Conservation (phyloP, 2,888 invertebrate genomes). For the Augiades crinisus region DNA sequence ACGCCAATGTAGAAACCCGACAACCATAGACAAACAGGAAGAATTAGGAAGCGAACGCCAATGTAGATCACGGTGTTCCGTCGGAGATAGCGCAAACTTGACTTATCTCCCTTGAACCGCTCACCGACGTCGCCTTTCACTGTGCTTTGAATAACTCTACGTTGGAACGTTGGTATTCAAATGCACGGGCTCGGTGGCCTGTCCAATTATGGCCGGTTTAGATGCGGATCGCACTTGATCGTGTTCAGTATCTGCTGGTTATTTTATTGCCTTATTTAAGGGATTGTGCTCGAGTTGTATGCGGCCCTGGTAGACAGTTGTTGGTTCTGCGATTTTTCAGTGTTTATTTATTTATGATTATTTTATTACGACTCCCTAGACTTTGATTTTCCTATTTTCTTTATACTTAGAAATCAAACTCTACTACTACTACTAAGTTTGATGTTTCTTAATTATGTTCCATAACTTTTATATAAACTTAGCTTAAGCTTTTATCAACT, state of each 20-base stretch:
- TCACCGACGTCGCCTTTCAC: constrained; percentile 48
- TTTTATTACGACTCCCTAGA: too few relatives aligned
- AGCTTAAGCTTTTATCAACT: too few relatives aligned
- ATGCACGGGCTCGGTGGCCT: constrained; percentile 27
- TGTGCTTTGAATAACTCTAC: constrained; percentile 33
- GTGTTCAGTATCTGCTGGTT: constrained; percentile 12
- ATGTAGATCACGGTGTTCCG: constrained; percentile 20
- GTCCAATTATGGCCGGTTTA: constrained; percentile 24
- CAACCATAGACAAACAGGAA: neutral
- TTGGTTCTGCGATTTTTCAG: too few relatives aligned
- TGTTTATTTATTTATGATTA: too few relatives aligned
- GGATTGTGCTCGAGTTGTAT: neutral
- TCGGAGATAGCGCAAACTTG: constrained; percentile 43
- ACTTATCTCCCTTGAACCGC: constrained; percentile 54
- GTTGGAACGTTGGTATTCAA: constrained; percentile 36
- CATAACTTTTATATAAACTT: too few relatives aligned
- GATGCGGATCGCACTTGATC: constrained; percentile 23
- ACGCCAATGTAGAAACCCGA: neutral
- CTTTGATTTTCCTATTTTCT: too few relatives aligned
- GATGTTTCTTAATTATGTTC: too few relatives aligned
- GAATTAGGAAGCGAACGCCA: constrained; percentile 9
- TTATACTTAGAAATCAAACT: too few relatives aligned
- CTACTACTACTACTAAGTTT: too few relatives aligned
- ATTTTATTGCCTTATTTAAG: constrained; percentile 16
- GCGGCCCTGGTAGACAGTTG: neutral